Evolutionary conservation across 2,113 vertebrate genomes (phyloP).

Genomic region (Halichoerus grypus): DNA sequence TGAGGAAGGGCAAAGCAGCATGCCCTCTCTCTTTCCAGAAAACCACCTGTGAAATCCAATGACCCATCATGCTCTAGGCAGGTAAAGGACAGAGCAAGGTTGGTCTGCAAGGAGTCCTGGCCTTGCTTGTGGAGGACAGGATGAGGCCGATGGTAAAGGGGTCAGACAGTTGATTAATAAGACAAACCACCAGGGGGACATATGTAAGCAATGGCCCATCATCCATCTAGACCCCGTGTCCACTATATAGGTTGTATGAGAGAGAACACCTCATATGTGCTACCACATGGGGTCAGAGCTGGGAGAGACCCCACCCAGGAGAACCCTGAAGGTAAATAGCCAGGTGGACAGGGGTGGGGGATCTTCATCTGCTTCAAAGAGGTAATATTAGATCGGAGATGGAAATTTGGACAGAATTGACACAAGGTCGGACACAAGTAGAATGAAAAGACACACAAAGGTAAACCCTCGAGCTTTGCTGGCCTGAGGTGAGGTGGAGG

Average conservation of each 20-base stretch:
- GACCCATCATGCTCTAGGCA: neutral
- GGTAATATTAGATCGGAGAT: neutral
- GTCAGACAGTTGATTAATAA: neutral
- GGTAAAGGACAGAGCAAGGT: neutral
- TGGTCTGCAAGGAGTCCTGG: neutral
- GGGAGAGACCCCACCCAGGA: neutral
- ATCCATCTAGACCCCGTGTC: neutral
- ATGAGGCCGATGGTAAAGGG: neutral
- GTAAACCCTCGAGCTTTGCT: neutral
- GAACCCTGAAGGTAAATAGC: neutral
- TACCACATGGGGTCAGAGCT: too few species aligned
- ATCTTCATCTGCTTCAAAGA: neutral
- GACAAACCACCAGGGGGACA: neutral
- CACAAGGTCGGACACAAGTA: neutral
- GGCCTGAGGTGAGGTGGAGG: fast-evolving
- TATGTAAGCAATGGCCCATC: neutral
- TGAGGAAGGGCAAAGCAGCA: neutral
- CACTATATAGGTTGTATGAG: fast-evolving
- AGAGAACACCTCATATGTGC: neutral
- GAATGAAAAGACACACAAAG: neutral
- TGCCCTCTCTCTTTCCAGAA: too few species aligned
- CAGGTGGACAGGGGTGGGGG: too few species aligned
- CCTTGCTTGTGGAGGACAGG: neutral
- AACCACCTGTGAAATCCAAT: neutral
- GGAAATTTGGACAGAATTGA: neutral